phyloP scores from a whole-genome alignment of 2,888 invertebrate species.

The Drosophila barbarae region DNA sequence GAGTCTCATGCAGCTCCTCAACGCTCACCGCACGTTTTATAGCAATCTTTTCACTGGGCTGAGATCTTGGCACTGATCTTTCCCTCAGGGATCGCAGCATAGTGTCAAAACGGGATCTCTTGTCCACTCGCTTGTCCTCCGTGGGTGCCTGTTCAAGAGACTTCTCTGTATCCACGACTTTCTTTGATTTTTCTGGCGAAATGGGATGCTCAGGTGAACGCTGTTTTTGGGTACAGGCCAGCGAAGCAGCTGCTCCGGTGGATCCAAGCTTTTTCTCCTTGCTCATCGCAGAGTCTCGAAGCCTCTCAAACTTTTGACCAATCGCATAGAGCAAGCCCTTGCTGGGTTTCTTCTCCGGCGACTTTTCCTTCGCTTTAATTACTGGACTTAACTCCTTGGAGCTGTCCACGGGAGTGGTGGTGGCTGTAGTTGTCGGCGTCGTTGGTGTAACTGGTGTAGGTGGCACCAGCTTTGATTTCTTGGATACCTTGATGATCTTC shows the following conservation, averaged over 20 bases:
- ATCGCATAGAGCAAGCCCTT: constrained; percentile 85
- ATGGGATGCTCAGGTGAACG: constrained; percentile 51
- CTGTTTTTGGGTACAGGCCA: constrained; percentile 71
- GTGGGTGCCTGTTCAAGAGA: constrained; percentile 24
- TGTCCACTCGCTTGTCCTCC: constrained; percentile 68
- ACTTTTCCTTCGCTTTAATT: constrained; percentile 75
- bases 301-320: constrained; percentile 88
- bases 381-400: constrained; percentile 75
- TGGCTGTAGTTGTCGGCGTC: constrained; percentile 63
- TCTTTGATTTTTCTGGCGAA: constrained; percentile 68
- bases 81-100: constrained; percentile 84
- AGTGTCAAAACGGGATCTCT: constrained; percentile 81
- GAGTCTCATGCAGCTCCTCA: constrained; percentile 82
- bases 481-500: constrained; percentile 69
- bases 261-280: constrained; percentile 71
- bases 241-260: constrained; percentile 42
- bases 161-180: constrained; percentile 59
- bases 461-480: constrained; percentile 74
- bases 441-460: constrained; percentile 64
- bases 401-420: constrained; percentile 62
- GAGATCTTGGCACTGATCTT: constrained; percentile 83
- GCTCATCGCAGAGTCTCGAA: constrained; percentile 81
- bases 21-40: constrained; percentile 86
- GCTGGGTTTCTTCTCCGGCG: constrained; percentile 83
- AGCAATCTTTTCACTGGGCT: constrained; percentile 83